Evolutionary conservation across 23 tunicate genomes (phyloP), one percentile per base, ranked within the genome.

Genomic region (Aplidium turbinatum): DNA sequence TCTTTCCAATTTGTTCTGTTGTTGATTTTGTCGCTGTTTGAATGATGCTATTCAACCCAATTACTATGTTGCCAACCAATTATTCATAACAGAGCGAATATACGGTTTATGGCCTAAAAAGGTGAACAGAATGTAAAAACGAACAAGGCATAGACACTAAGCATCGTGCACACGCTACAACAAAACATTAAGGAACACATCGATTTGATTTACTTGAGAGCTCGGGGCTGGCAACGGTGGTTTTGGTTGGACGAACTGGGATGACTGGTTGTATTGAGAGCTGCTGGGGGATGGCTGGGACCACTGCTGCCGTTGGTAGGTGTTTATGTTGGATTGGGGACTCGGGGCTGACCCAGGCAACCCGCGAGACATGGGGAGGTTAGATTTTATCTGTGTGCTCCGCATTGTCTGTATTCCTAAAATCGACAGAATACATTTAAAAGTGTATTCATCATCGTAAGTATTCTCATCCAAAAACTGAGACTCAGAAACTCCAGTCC

Each of bases 271-370:
- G 35, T 30, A 85, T 32, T 80, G 85, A n/a, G n/a, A n/a, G 66
- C 46, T 63, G 20, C 87, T 83, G 28, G 96, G 96, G 11, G 96
- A 88, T 0, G 82, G 94, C 31, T 88, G 96, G 23, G 96, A 40
- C 87, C 85, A 63, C 53, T 69, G 73, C 7, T 52, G 36, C 31
- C 87, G 71, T 33, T 72, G 78, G 53, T 81, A 76, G 24, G 60
- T 16, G 29, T 58, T 30, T 31, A 69, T 27, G 23, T 40, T 31
- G 38, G 87, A 55, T 33, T 66, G 78, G 19, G 96, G 96, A 65
- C 87, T 81, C 5, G 82, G 87, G 35, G 76, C 70, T 21, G 55
- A 39, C 28, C 22, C 51, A 4, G 36, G 31, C 7, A 68, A 35
- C n/a, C 35, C 21, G 1, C 87, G 69, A 33, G 87, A 35, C 79